Conservation (phyloP, 2,888 invertebrate genomes). For the Lypha dubia region DNA sequence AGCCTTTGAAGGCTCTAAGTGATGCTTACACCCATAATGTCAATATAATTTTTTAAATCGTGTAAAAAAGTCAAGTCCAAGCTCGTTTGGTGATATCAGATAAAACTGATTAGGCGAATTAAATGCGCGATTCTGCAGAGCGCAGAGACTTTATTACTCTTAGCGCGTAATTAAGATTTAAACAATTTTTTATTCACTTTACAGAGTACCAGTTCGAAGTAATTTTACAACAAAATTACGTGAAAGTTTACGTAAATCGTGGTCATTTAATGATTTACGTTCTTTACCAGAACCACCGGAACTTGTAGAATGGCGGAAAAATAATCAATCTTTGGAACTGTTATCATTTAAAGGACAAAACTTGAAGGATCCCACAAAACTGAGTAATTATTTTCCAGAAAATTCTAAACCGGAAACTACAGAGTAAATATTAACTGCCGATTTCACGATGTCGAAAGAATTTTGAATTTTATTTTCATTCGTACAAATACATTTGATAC, state of each 20-base stretch:
- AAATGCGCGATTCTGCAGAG: too few species aligned
- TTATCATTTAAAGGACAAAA: conserved; percentile 58
- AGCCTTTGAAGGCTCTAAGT: too few species aligned
- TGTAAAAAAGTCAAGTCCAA: too few species aligned
- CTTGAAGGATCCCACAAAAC: conserved; percentile 51
- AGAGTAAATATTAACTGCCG: conserved; percentile 27
- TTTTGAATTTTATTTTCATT: too few species aligned
- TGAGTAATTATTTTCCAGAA: conserved; percentile 75
- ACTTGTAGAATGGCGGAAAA: conserved; percentile 40
- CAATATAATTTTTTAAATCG: too few species aligned
- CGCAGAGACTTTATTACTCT: too few species aligned
- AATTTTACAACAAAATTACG: conserved; percentile 72
- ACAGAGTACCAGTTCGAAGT: conserved; percentile 55
- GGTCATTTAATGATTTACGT: conserved; percentile 79
- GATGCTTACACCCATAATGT: too few species aligned
- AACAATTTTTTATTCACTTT: conserved; percentile 11
- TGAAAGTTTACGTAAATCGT: conserved; percentile 76
- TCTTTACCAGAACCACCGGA: conserved; percentile 48
- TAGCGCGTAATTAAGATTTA: neutral
- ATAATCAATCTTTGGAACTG: conserved; percentile 52
- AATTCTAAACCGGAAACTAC: conserved; percentile 8
- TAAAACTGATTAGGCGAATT: too few species aligned
- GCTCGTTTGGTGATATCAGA: too few species aligned
- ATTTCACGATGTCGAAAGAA: neutral
- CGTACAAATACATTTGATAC: too few species aligned